phyloP scores from a whole-genome alignment of 2,113 vertebrate genomes.

The Calcarius ornatus region DNA sequence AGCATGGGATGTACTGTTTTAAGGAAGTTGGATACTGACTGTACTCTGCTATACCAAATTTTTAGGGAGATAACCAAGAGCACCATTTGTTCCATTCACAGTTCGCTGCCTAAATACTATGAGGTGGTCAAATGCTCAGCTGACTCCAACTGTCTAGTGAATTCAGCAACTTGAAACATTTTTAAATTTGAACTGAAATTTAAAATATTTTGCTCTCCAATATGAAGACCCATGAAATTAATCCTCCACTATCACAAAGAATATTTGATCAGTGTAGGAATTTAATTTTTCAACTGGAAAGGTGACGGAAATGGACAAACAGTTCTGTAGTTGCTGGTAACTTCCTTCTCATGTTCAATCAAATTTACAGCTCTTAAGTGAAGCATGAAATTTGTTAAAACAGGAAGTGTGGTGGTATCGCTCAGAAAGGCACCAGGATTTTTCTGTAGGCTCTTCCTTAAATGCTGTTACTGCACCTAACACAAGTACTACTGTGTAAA shows the following conservation, averaged over 20 bases:
- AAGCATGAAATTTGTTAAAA: not conserved
- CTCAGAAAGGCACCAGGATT: not conserved
- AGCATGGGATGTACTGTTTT: not conserved
- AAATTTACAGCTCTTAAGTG: not conserved
- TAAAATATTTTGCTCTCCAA: not conserved
- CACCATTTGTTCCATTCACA: not conserved
- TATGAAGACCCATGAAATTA: not conserved
- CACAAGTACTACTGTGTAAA: not conserved
- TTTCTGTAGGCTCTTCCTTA: not conserved
- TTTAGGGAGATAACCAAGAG: not conserved
- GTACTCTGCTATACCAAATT: not conserved
- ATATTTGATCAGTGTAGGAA: not conserved
- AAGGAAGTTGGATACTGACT: not conserved
- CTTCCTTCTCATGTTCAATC: not conserved
- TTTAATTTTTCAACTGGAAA: not conserved
- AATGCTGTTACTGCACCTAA: not conserved
- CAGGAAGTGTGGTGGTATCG: not conserved
- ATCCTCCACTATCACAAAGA: rapidly evolving
- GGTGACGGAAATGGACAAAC: not conserved
- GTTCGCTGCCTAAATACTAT: not conserved
- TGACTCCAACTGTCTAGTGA: not conserved
- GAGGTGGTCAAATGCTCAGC: not conserved
- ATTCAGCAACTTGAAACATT: not conserved
- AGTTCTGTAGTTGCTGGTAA: not conserved
- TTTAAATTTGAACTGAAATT: not conserved